Evolutionary conservation across 2,113 vertebrate genomes (phyloP).

Genomic region (Pomatorhinus ruficollis): DNA sequence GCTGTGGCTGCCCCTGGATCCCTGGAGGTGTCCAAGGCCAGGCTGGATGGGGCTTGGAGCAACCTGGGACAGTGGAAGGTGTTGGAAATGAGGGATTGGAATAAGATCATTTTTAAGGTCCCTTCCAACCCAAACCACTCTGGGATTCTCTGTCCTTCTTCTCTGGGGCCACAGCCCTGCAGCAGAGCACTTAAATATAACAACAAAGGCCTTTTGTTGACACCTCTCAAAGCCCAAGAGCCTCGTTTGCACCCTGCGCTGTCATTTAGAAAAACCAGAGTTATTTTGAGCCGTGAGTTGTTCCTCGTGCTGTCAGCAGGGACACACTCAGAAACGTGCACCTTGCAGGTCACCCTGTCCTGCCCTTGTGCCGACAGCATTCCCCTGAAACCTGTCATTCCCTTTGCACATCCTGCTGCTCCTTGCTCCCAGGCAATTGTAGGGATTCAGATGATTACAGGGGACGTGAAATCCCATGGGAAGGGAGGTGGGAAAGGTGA

Average conservation of each 20-base stretch:
- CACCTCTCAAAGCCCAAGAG: not conserved
- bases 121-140: not conserved
- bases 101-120: not conserved
- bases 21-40: not conserved
- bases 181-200: not conserved
- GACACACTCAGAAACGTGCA: not conserved
- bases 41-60: not conserved
- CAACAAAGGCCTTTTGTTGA: not conserved
- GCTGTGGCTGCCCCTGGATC: not conserved
- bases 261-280: not conserved
- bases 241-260: not conserved
- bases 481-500: not conserved
- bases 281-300: not conserved
- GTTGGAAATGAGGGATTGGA: not conserved
- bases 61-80: fast-evolving
- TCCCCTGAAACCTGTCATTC: not conserved
- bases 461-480: fast-evolving
- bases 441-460: not conserved
- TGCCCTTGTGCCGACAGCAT: not conserved
- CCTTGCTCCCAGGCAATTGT: not conserved
- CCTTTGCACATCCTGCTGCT: not conserved
- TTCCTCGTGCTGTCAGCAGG: not conserved
- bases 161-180: not conserved
- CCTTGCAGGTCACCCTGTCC: not conserved
- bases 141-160: not conserved